Evolutionary conservation across 2,797 vertebrate species (phyloP).

Genomic region (Staurois parvus): DNA sequence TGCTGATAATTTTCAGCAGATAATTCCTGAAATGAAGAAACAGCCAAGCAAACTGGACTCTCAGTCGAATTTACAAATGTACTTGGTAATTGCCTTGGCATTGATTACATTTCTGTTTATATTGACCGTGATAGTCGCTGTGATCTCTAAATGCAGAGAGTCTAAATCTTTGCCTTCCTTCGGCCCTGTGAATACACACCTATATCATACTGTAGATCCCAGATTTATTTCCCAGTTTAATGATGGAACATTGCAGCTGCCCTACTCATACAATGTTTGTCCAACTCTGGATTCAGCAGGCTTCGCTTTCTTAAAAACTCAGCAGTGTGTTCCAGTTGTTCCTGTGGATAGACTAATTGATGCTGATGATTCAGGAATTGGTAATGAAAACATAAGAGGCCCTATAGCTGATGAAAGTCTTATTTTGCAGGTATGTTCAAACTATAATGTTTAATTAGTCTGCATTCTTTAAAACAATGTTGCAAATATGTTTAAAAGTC

Average conservation of each 20-base stretch:
- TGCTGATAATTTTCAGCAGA: conserved; percentile 59
- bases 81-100: conserved; percentile 46
- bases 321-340: not conserved
- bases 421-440: not conserved
- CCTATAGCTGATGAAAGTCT: not conserved
- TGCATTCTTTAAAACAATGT: too few species aligned
- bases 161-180: conserved; percentile 22
- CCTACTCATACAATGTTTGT: conserved; percentile 66
- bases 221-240: conserved; percentile 49
- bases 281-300: conserved; percentile 47
- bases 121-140: conserved; percentile 34
- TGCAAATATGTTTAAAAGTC: too few species aligned
- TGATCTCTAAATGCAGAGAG: conserved; percentile 43
- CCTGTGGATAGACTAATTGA: not conserved
- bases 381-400: conserved; percentile 11
- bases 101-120: conserved; percentile 48
- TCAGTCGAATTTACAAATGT: conserved; percentile 45
- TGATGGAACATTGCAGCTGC: conserved; percentile 62
- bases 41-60: conserved; percentile 39
- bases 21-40: conserved; percentile 60
- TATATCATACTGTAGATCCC: conserved; percentile 15
- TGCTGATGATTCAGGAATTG: not conserved
- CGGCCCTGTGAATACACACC: conserved; percentile 2
- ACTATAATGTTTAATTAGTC: too few species aligned
- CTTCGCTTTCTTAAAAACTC: conserved; percentile 62